These are phyloP conservation scores for Whitmania pigra DNA, from an alignment of 1,140 invertebrate species.

Conservation along the genomic window DNA sequence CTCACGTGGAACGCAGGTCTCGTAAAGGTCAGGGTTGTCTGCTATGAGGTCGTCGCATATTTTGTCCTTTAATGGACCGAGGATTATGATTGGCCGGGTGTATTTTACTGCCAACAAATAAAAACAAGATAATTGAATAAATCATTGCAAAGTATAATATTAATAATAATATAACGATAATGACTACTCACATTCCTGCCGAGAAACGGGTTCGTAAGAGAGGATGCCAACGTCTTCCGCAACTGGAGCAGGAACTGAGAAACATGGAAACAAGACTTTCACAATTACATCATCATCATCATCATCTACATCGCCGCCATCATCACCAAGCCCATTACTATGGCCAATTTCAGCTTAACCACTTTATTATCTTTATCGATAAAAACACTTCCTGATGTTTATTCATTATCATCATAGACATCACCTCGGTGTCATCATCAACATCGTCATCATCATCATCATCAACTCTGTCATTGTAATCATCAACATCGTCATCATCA, in stretches of 20 bases:
- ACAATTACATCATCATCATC: no score
- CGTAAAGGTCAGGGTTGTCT: constrained; percentile 94
- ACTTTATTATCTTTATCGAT: not conserved
- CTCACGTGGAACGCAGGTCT: constrained; percentile 95
- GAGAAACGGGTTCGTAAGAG: constrained; percentile 89
- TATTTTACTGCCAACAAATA: constrained; percentile 46
- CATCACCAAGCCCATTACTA: no score
- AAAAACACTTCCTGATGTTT: constrained; percentile 26
- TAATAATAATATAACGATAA: no score
- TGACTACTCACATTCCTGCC: constrained; percentile 50
- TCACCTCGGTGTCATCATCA: constrained; percentile 79
- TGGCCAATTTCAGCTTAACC: no score
- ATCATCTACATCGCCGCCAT: no score
- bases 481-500: constrained; percentile 46
- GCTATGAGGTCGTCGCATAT: constrained; percentile 98
- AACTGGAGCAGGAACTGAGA: constrained; percentile 19
- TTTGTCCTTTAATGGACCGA: constrained; percentile 92
- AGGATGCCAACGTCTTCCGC: constrained; percentile 50
- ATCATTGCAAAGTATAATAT: not conserved
- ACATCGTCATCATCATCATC: constrained; percentile 35
- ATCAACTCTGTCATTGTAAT: not conserved
- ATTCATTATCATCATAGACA: constrained; percentile 66
- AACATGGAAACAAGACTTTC: not conserved
- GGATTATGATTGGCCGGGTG: constrained; percentile 81
- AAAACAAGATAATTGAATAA: not conserved